These are phyloP conservation scores for Ormyrus pomaceus DNA, from an alignment of 2,888 invertebrate genomes.

Conservation along the genomic window DNA sequence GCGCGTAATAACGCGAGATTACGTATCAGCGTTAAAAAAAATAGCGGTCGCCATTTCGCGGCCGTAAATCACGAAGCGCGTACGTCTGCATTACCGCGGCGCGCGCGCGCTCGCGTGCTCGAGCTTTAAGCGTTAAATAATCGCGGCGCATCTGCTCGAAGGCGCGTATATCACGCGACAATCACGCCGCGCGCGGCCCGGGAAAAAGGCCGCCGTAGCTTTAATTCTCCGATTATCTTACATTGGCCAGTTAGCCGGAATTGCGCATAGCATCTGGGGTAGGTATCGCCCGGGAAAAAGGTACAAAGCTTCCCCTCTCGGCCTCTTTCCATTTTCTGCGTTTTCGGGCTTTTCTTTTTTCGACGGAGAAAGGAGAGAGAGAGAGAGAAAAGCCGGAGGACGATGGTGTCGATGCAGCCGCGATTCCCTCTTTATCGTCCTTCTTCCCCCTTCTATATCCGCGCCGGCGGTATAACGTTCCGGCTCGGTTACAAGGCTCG, in stretches of 20 bases:
- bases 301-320: neutral
- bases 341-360: neutral
- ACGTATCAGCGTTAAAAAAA: slow-evolving; percentile 45
- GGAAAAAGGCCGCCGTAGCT: slow-evolving; percentile 66
- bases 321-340: slow-evolving; percentile 4
- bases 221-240: slow-evolving; percentile 73
- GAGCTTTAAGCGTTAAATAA: neutral
- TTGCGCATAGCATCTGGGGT: slow-evolving; percentile 60
- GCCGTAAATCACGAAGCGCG: slow-evolving; percentile 34
- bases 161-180: neutral
- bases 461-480: neutral
- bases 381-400: neutral
- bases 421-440: neutral
- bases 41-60: neutral
- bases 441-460: neutral
- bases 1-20: slow-evolving; percentile 42
- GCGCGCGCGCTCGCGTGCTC: neutral
- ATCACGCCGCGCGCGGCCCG: neutral
- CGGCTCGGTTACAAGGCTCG: too few relatives aligned
- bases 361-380: neutral
- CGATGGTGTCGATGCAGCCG: slow-evolving; percentile 9
- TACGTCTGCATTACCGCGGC: slow-evolving; percentile 24
- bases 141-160: too few relatives aligned
- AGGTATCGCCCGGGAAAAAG: neutral
- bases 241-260: slow-evolving; percentile 71